Evolutionary conservation across 2,888 invertebrate genomes (phyloP), one percentile per base, ranked within the genome.

Genomic region (Neoitamus cyanurus): DNA sequence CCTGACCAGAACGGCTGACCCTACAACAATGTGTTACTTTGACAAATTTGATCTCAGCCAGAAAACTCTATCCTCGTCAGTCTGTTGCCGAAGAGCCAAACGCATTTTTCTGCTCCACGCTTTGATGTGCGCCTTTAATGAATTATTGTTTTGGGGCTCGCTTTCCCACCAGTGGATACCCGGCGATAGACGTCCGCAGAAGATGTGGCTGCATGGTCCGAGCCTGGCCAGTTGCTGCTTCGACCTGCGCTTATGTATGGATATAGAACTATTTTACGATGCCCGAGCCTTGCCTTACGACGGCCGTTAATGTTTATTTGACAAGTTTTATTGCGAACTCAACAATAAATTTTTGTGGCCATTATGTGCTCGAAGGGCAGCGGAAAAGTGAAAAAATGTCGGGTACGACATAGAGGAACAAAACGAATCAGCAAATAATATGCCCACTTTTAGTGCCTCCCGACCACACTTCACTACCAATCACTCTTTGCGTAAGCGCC

Each of bases 261-360:
- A 58, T 30, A 48, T 28, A 37, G 68, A 15, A 36, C 82, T 82
- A 37, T 82, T 82, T 69, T 82, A 77, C 48, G 36, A 58, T 68
- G 42, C 20, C 31, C 37, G 46, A 69, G 68, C 36, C 42, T 25
- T 84, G 75, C 37, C 68, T 37, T 69, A 84, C 58, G 83, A 83
- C 82, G 84, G 84, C 83, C 84, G 86, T 86, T 87, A 87, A 87
- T 87, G 87, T 87, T 87, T 87, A 87, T 87, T 87, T 87, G 87
- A 87, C 87, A 87, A 87, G 86, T 87, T 87, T 87, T 87, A 87
- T 87, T 87, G 86, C 85, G 84, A 84, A 86, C 85, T 84, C 85
- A 85, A 86, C 85, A 86, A 86, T 87, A 87, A 87, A 87, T 87
- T 87, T 78, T 84, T 86, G 75, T 70, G 80, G 77, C 83, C 84